A percentile compares a stretch with the other conserved stretches of the same genome.
Conservation (phyloP, 2,113 vertebrate genomes). For the Heloderma charlesbogerti region DNA sequence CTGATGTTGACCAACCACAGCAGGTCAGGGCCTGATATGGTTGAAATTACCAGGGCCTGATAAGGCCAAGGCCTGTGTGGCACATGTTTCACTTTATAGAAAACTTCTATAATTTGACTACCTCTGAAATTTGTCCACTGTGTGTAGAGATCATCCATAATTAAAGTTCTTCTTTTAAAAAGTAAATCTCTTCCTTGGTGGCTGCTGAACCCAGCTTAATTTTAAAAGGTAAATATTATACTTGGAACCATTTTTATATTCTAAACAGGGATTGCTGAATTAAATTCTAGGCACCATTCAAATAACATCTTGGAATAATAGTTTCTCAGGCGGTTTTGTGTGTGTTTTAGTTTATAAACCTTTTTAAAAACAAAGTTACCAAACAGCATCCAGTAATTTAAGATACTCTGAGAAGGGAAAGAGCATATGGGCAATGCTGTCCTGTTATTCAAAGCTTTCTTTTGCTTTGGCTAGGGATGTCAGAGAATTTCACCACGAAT, state of each 20-base stretch:
- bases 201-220: background rate
- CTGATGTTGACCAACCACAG: background rate
- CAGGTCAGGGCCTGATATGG: background rate
- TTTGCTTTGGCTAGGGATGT: background rate
- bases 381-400: background rate
- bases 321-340: background rate
- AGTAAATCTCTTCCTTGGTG: background rate
- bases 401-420: background rate
- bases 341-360: background rate
- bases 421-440: background rate
- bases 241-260: constrained; percentile 10
- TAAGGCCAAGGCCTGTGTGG: background rate
- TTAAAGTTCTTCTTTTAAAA: constrained; percentile 3
- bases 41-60: background rate
- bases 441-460: background rate
- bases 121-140: background rate
- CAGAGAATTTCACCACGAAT: too few relatives aligned
- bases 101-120: background rate
- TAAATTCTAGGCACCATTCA: background rate
- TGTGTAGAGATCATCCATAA: background rate
- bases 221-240: constrained; percentile 25
- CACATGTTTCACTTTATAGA: background rate
- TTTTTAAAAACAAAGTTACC: background rate
- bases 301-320: constrained; percentile 1
- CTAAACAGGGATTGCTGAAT: background rate